Percentiles rank a stretch among this genome's conserved stretches.
Evolutionary conservation across 2,797 vertebrate species (phyloP).

Genomic region (Acrocephalus scirpaceus): DNA sequence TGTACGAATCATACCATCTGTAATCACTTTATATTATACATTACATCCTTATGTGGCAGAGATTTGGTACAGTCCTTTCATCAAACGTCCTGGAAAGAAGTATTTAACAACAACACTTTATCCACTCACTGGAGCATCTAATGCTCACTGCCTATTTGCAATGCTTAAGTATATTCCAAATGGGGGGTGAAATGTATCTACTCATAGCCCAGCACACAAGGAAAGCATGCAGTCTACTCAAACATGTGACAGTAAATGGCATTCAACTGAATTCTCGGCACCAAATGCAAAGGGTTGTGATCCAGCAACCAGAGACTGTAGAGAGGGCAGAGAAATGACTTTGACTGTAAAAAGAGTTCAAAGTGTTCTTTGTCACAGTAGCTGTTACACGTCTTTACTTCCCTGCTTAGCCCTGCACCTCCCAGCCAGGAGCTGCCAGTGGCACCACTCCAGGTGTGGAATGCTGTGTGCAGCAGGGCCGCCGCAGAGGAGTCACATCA

Average conservation of each 20-base stretch:
- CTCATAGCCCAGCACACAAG: constrained; percentile 46
- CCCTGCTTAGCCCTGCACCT: not conserved
- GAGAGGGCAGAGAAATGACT: not conserved
- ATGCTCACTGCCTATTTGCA: constrained; percentile 35
- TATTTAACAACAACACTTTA: constrained; percentile 39
- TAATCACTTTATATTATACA: not conserved
- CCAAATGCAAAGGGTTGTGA: constrained; percentile 21
- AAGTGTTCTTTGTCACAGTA: constrained; percentile 32
- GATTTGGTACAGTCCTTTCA: constrained; percentile 57
- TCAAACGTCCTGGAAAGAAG: constrained; percentile 33
- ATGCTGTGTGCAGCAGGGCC: not conserved
- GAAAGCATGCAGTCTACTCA: constrained; percentile 62
- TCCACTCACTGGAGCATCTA: constrained; percentile 49
- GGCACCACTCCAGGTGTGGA: not conserved
- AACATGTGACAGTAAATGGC: constrained; percentile 43
- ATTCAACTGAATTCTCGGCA: constrained; percentile 36
- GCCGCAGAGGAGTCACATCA: not conserved
- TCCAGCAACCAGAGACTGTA: constrained; percentile 15
- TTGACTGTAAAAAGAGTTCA: constrained; percentile 17
- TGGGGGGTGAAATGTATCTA: constrained; percentile 27
- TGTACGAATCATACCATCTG: constrained; percentile 21
- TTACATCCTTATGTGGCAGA: constrained; percentile 20
- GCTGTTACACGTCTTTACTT: not conserved
- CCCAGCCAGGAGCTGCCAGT: not conserved
- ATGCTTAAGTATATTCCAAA: constrained; percentile 35